Base-by-base conservation (phyloP, 1,140 invertebrate genomes). In the Drosophila ambigua region DNA sequence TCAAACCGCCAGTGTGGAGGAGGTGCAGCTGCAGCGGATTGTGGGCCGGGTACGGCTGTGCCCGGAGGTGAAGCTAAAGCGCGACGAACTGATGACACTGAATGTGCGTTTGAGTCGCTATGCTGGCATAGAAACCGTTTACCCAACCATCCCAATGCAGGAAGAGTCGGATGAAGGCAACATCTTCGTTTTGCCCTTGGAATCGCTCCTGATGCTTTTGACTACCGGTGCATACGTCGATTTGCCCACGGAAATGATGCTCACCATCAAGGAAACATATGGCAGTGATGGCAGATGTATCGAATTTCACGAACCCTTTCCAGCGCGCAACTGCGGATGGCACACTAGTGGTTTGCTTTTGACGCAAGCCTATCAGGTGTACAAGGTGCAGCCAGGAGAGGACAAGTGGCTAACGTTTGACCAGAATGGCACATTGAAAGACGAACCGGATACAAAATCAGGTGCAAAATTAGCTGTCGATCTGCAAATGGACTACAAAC, bases 121-220 rank as follows among this genome's bases (percentile, higher is more conserved):
- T 59, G 46, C 59, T 0, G 13, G 13, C 5, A 28, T 44, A 4
- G n/a, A 24, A 26, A 4, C 39, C 11, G n/a, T 48, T 9, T 45
- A 24, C 5, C 4, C 43, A 0, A 16, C n/a, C 1, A n/a, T 39
- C 4, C 35, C 44, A 4, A 4, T 49, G 39, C 41, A n/a, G 1
- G 39, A 57, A 0, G 15, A 50, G 7, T n/a, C 57, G 9, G 39
- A 51, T 2, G n/a, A 53, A 0, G 51, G 45, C 6, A 52, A 82
- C 50, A 58, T 79, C 0, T 76, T 59, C 24, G 52, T 87, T 6
- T 15, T 91, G 16, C 90, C 90, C 0, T 20, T 91, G 8, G 85
- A 87, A 6, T 76, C 90, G 0, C 46, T 91, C 1, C 11, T 91
- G n/a, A 73, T 91, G 68, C 66, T 91, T 0, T 11, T 91, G 2